Evolutionary conservation across 2,797 vertebrate species (phyloP).

Genomic region (Sternotherus odoratus): DNA sequence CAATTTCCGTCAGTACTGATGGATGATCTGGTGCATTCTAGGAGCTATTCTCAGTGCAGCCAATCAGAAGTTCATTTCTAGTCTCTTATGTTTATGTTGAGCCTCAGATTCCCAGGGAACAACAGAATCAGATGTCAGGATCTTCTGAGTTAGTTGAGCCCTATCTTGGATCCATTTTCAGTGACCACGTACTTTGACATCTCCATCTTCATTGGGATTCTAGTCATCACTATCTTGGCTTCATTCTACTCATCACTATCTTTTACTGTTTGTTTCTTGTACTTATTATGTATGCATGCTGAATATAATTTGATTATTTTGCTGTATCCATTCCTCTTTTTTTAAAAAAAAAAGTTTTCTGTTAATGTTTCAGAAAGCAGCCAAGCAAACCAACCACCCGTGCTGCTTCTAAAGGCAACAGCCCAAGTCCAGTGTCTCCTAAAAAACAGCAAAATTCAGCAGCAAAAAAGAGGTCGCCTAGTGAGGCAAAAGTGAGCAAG

Average conservation of each 20-base stretch:
- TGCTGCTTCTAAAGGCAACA: slow-evolving; percentile 86
- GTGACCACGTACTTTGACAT: not conserved
- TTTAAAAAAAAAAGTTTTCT: slow-evolving; percentile 14
- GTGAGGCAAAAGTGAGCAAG: slow-evolving; percentile 73
- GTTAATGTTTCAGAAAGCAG: slow-evolving; percentile 85
- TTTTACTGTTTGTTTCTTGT: slow-evolving; percentile 12
- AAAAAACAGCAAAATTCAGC: slow-evolving; percentile 76
- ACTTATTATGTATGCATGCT: slow-evolving; percentile 1
- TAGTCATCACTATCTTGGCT: not conserved
- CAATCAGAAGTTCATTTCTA: not conserved
- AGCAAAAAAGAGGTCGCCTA: slow-evolving; percentile 71
- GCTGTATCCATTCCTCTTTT: slow-evolving; percentile 19
- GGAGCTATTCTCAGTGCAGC: not conserved
- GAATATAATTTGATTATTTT: slow-evolving; percentile 32
- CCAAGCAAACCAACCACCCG: slow-evolving; percentile 90
- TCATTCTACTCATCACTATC: not conserved
- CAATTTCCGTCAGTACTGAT: not conserved
- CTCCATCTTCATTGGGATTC: not conserved
- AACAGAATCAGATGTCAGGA: not conserved
- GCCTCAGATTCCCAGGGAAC: not conserved
- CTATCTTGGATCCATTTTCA: not conserved
- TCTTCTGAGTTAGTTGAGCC: not conserved
- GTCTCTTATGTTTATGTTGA: not conserved
- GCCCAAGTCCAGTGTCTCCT: slow-evolving; percentile 76
- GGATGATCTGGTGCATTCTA: not conserved